A percentile compares a stretch with the other conserved stretches of the same genome.
Evolutionary conservation across 2,888 invertebrate genomes (phyloP).

Genomic region (Nomada hirtipes): DNA sequence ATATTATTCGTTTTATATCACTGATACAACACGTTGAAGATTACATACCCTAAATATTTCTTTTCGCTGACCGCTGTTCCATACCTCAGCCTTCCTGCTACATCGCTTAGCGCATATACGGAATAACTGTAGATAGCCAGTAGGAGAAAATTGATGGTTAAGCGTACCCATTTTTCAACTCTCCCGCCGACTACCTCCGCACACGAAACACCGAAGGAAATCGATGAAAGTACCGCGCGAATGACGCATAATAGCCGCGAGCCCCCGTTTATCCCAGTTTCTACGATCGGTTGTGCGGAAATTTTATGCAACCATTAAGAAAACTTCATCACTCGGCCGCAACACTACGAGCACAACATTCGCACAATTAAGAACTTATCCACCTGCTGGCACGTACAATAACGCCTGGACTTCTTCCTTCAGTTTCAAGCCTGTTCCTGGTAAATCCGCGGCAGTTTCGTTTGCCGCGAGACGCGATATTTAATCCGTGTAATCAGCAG

Average conservation of each 20-base stretch:
- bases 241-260: background rate
- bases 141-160: constrained; percentile 6
- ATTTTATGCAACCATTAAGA: background rate
- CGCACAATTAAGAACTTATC: background rate
- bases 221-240: background rate
- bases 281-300: background rate
- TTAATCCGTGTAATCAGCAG: constrained; percentile 47
- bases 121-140: background rate
- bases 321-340: background rate
- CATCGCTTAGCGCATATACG: background rate
- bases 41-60: too few relatives aligned
- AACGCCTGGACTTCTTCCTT: background rate
- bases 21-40: too few relatives aligned
- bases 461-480: constrained; percentile 15
- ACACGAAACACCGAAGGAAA: constrained; percentile 2
- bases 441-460: constrained; percentile 21
- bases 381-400: background rate
- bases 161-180: constrained; percentile 8
- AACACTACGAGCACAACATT: background rate
- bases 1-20: too few relatives aligned
- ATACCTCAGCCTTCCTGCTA: background rate
- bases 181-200: background rate
- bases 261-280: background rate
- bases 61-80: background rate
- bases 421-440: background rate